phyloP scores from a whole-genome alignment of 2,888 invertebrate genomes.

The Pseudococcus viburni region DNA sequence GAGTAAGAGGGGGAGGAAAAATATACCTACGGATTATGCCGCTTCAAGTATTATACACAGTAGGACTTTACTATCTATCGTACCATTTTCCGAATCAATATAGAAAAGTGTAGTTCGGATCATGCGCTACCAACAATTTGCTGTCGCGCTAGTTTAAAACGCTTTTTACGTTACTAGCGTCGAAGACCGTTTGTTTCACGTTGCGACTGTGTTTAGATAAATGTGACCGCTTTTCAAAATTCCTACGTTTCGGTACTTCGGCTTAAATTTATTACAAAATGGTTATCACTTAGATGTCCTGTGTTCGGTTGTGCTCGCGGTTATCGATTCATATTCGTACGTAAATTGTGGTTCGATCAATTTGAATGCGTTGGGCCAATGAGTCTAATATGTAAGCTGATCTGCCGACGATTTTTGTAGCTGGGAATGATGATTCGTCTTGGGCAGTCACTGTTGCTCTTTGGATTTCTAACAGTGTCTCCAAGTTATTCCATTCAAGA shows the following conservation, averaged over 20 bases:
- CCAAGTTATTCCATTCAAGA: slow-evolving; percentile 76
- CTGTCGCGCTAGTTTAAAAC: slow-evolving; percentile 46
- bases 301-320: background rate
- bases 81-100: slow-evolving; percentile 57
- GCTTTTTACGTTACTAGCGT: slow-evolving; percentile 44
- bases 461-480: slow-evolving; percentile 71
- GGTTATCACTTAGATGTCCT: slow-evolving; percentile 8
- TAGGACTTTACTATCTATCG: slow-evolving; percentile 57
- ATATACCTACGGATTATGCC: slow-evolving; percentile 57
- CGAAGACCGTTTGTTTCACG: slow-evolving; percentile 46
- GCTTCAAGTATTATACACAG: slow-evolving; percentile 58
- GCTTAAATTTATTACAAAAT: background rate
- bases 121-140: slow-evolving; percentile 58
- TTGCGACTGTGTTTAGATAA: background rate
- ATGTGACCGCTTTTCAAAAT: slow-evolving; percentile 39
- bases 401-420: background rate
- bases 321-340: background rate
- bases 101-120: slow-evolving; percentile 52
- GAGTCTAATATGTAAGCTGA: slow-evolving; percentile 40
- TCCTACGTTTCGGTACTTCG: background rate
- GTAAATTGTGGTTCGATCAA: background rate
- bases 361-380: background rate
- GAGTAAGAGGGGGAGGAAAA: slow-evolving; percentile 55
- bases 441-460: slow-evolving; percentile 72
- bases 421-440: slow-evolving; percentile 67